These are phyloP conservation scores for Pantherophis alleghaniensis DNA, from an alignment of 2,797 vertebrate species.

Conservation along the genomic window DNA sequence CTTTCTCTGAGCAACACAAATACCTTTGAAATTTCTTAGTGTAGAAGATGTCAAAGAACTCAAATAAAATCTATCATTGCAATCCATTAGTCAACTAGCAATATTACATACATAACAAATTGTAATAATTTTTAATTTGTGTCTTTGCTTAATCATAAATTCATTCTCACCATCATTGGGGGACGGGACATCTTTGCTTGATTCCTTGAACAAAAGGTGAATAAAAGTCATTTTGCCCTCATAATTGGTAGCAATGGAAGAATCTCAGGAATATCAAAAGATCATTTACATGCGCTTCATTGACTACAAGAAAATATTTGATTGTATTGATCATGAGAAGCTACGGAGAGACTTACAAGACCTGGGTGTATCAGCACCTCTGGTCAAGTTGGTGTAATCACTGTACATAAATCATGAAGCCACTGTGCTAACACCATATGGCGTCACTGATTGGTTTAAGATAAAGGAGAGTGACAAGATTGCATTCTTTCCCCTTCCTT, in stretches of 20 bases:
- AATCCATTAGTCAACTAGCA: slow-evolving; percentile 7
- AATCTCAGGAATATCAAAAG: neutral
- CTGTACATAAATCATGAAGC: neutral
- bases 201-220: neutral
- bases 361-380: neutral
- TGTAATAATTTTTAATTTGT: slow-evolving; percentile 2
- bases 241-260: neutral
- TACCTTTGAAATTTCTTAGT: slow-evolving; percentile 1
- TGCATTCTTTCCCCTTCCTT: neutral
- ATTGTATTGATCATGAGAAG: neutral
- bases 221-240: neutral
- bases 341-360: neutral
- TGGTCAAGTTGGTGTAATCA: neutral
- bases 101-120: slow-evolving; percentile 15
- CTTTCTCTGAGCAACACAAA: neutral
- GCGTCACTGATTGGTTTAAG: neutral
- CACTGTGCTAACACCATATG: neutral
- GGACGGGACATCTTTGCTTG: neutral
- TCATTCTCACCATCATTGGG: neutral
- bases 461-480: neutral
- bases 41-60: slow-evolving; percentile 14
- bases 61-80: slow-evolving; percentile 6
- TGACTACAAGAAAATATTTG: neutral
- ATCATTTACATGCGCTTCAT: neutral
- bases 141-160: slow-evolving; percentile 1